These are phyloP conservation scores for Conistra vaccinii DNA, from an alignment of 2,888 invertebrate species.

Conservation along the genomic window DNA sequence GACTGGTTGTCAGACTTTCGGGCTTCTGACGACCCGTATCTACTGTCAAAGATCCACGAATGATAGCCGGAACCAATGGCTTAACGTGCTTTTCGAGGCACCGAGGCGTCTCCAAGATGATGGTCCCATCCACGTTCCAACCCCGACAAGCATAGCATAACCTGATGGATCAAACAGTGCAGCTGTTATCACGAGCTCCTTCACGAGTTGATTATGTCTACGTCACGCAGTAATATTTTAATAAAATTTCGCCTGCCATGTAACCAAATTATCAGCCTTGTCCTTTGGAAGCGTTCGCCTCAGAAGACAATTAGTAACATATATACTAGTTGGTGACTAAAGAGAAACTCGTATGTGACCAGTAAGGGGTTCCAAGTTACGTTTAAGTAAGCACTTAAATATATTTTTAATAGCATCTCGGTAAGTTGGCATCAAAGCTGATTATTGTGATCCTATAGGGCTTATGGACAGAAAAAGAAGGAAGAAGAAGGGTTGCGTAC, in stretches of 20 bases:
- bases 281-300: not conserved
- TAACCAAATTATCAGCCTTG: not conserved
- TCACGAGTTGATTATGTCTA: too few relatives aligned
- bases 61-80: too few relatives aligned
- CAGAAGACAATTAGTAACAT: not conserved
- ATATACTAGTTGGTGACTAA: not conserved
- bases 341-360: not conserved
- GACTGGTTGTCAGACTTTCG: too few relatives aligned
- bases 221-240: not conserved
- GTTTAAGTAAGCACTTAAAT: not conserved
- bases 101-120: too few relatives aligned
- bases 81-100: too few relatives aligned
- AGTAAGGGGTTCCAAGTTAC: not conserved
- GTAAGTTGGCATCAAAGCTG: not conserved
- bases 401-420: not conserved
- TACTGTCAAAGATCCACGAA: too few relatives aligned
- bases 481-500: not conserved
- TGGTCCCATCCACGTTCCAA: too few relatives aligned
- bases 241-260: not conserved
- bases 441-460: not conserved
- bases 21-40: too few relatives aligned
- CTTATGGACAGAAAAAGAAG: not conserved
- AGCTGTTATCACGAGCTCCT: too few relatives aligned
- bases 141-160: too few relatives aligned
- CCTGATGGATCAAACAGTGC: too few relatives aligned